Evolutionary conservation across 2,797 vertebrate genomes (phyloP), one percentile per base, ranked within the genome.

Genomic region (Podarcis lilfordi): DNA sequence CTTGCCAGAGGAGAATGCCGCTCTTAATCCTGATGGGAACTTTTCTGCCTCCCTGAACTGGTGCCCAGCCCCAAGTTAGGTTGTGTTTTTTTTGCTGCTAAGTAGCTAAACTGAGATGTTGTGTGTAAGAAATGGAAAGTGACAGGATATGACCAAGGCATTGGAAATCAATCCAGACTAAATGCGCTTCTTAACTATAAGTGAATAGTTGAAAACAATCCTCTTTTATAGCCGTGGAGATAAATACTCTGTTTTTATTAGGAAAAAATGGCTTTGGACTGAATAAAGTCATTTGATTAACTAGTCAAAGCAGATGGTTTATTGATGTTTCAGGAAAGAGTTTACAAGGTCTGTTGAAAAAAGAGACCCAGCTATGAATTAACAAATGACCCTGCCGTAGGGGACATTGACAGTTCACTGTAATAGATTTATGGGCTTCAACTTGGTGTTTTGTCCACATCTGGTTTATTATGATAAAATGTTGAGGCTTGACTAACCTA

Each of bases 161-260:
- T 99, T 98, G 98, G 98, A 99, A 99, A 99, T 99, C 99, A 99
- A 99, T 99, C 97, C 97, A 97, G 98, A 98, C 98, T 98, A 99
- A 99, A 99, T 99, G 98, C 97, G 97, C 98, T 98, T 98, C 98
- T 98, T 99, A 98, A 99, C 98, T 98, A 98, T 98, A 98, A 99
- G 98, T 98, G 98, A 99, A 98, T 97, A 98, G 98, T 98, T 98
- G 98, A 98, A 98, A 97, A 98, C 97, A 98, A 97, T 98, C 97
- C 96, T 95, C 96, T 96, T 97, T 97, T 97, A 97, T 97, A 97
- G 96, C 96, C 96, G 96, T 95, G 95, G 96, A 97, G 97, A 97
- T 97, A 97, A 97, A 97, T 97, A 97, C 97, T 97, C 96, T 97
- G 97, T 97, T 97, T 97, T 97, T 97, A 97, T 97, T 97, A 97